Base-by-base conservation (phyloP, 2,888 invertebrate species). In the Mactromeris polynyma region DNA sequence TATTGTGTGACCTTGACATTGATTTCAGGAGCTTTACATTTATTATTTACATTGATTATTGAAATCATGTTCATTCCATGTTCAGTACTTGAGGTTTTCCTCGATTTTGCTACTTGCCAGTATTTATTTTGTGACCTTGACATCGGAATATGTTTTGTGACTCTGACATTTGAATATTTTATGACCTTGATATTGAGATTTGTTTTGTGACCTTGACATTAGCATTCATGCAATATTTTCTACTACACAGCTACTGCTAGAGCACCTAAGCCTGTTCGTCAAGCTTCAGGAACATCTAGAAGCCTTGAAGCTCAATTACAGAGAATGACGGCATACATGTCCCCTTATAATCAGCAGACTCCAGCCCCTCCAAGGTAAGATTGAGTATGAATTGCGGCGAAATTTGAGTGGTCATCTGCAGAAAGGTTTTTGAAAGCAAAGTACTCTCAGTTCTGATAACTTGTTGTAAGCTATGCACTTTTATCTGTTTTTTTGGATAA, bases 341-440 rank as follows among this genome's bases (percentile, higher is more conserved):
- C 91, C 2, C 91, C 91, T 31, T 91, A 89, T 51, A 77, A 78
- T 42, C 83, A 83, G 31, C 79, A 82, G 33, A 86, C 91, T 17
- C 89, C 91, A 33, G 89, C 85, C 26, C 79, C 81, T 14, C 91
- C 89, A 33, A 91, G 91, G 91, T 91, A 88, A 21, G n/a, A 46
- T 11, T 46, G 1, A 17, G n/a, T n/a, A n/a, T n/a, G n/a, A n/a
- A n/a, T n/a, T n/a, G n/a, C n/a, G n/a, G n/a, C n/a, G n/a, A n/a
- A n/a, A n/a, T n/a, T n/a, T n/a, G n/a, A n/a, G n/a, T n/a, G n/a
- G n/a, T n/a, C n/a, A n/a, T n/a, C n/a, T n/a, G n/a, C n/a, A n/a
- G n/a, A n/a, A n/a, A n/a, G n/a, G n/a, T n/a, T n/a, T n/a, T n/a
- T n/a, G n/a, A n/a, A n/a, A n/a, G n/a, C n/a, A n/a, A n/a, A n/a